Evolutionary conservation across 2,888 invertebrate species (phyloP).

Genomic region (Odontocolon sp.): DNA sequence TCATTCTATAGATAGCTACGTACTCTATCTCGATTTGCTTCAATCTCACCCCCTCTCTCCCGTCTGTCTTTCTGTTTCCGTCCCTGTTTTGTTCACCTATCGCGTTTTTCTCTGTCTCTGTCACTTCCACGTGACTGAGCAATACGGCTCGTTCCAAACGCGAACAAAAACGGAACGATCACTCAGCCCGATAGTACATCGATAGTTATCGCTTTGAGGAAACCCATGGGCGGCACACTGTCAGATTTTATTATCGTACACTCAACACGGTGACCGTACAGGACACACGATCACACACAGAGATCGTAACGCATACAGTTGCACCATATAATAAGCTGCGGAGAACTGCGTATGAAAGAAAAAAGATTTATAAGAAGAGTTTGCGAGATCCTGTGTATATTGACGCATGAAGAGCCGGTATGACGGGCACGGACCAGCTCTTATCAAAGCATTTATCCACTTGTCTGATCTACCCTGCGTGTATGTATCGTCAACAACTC

Average conservation of each 20-base stretch:
- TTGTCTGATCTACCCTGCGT: slow-evolving; percentile 22
- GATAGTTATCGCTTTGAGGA: slow-evolving; percentile 32
- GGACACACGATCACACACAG: not conserved
- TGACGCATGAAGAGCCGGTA: not conserved
- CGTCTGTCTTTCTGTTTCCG: not conserved
- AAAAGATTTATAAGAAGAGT: slow-evolving; percentile 7
- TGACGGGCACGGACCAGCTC: not conserved
- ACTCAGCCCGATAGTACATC: slow-evolving; percentile 6
- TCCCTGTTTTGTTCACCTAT: not conserved
- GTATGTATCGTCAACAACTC: slow-evolving; percentile 30
- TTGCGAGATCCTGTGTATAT: not conserved
- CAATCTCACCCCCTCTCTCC: too few species aligned
- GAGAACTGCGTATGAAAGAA: slow-evolving; percentile 13
- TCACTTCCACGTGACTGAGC: not conserved
- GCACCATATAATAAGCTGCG: slow-evolving; percentile 1
- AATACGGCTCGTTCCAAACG: slow-evolving; percentile 6
- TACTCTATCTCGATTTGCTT: too few species aligned
- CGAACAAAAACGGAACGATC: slow-evolving; percentile 20
- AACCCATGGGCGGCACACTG: slow-evolving; percentile 24
- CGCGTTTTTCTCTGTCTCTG: not conserved
- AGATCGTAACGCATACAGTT: not conserved
- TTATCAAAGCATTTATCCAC: slow-evolving; percentile 22
- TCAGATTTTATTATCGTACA: slow-evolving; percentile 46
- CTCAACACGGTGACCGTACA: slow-evolving; percentile 21
- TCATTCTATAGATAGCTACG: slow-evolving; percentile 4